Percentiles rank a stretch among this genome's conserved stretches.
phyloP scores from a whole-genome alignment of 2,113 vertebrate genomes.

The Lophura nycthemera region DNA sequence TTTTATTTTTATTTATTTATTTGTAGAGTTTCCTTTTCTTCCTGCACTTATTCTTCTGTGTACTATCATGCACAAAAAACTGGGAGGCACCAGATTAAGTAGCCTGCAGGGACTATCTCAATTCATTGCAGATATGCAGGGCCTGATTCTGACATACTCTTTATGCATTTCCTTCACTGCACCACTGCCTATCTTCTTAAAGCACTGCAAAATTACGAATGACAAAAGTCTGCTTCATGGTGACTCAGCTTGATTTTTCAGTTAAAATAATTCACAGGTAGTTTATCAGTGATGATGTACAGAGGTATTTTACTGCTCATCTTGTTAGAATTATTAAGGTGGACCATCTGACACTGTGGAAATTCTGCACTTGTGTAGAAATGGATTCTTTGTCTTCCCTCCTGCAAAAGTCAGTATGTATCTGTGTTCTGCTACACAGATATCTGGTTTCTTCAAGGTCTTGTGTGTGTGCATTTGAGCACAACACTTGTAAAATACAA shows the following conservation, averaged over 20 bases:
- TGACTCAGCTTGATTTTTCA: neutral
- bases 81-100: neutral
- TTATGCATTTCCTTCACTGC: neutral
- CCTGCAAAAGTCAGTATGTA: rapidly evolving
- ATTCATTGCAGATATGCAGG: neutral
- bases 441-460: neutral
- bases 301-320: neutral
- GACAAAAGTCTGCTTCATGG: neutral
- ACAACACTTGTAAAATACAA: neutral
- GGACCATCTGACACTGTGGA: neutral
- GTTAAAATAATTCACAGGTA: neutral
- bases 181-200: neutral
- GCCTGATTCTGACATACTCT: neutral
- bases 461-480: neutral
- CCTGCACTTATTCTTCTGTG: rapidly evolving
- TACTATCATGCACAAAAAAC: neutral
- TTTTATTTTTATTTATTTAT: neutral
- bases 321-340: neutral
- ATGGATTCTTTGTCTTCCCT: neutral
- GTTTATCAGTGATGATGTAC: neutral
- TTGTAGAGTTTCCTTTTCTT: neutral
- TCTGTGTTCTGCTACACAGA: neutral
- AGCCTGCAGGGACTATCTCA: neutral
- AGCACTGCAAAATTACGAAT: neutral
- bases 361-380: neutral